Percentiles rank a stretch among this genome's conserved stretches.
Conservation (phyloP, 2,797 vertebrate genomes). For the Crocodylus rhombifer region DNA sequence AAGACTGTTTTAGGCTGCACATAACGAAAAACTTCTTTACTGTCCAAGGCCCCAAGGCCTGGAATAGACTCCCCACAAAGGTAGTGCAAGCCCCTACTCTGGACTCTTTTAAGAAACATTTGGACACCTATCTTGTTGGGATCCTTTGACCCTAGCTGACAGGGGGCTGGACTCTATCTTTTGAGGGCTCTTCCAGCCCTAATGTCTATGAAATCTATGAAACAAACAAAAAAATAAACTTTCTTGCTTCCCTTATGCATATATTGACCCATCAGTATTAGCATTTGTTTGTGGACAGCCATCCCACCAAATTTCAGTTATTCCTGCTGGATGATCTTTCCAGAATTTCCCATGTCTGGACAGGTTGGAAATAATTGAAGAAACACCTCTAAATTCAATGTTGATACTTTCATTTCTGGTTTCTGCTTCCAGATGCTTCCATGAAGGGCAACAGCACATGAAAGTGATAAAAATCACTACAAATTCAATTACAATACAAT, state of each 20-base stretch:
- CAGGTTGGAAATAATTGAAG: slow-evolving; percentile 1
- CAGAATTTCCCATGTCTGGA: neutral
- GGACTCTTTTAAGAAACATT: no score
- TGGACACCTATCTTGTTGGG: no score
- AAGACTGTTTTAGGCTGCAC: no score
- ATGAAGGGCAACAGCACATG: neutral
- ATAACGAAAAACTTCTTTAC: no score
- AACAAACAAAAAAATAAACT: no score
- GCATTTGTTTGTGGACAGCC: neutral
- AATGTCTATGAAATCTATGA: no score
- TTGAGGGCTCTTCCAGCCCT: no score
- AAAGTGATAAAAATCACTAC: neutral
- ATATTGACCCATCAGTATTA: neutral
- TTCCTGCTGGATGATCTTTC: neutral
- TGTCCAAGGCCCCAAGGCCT: no score
- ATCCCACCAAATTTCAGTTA: neutral
- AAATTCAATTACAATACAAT: neutral
- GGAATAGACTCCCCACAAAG: no score
- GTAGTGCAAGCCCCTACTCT: no score
- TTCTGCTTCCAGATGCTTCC: neutral
- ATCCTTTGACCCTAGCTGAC: no score
- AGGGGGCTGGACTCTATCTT: no score
- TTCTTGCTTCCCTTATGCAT: neutral
- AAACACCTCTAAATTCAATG: neutral
- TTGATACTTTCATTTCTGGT: neutral